Conservation (phyloP, 1,140 invertebrate genomes). For the Akabosia matsudoensis region DNA sequence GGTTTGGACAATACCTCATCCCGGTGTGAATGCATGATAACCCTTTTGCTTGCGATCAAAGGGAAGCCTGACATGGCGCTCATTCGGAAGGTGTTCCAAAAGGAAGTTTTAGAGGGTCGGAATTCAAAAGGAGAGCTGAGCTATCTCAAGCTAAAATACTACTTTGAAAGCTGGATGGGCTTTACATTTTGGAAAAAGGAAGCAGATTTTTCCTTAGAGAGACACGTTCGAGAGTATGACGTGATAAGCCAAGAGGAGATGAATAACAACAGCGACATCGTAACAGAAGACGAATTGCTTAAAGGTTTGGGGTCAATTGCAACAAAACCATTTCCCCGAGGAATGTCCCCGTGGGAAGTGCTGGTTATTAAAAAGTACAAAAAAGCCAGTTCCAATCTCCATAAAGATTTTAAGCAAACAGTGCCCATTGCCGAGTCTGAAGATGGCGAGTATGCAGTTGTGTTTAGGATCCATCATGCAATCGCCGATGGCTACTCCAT, state of each 20-base stretch:
- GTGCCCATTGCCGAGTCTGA: not conserved
- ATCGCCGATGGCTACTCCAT: conserved; percentile 41
- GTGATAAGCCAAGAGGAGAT: not conserved
- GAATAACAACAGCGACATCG: not conserved
- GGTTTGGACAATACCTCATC: conserved; percentile 24
- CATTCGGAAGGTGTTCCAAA: conserved; percentile 31
- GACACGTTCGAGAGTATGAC: conserved; percentile 29
- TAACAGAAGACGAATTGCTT: conserved; percentile 30
- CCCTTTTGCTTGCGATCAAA: not conserved
- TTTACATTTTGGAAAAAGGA: conserved; percentile 39
- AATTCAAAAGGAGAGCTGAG: conserved; percentile 28
- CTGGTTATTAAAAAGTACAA: conserved; percentile 32
- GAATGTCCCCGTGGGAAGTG: conserved; percentile 37
- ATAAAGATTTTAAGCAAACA: not conserved
- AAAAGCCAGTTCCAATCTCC: not conserved
- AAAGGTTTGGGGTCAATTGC: conserved; percentile 26
- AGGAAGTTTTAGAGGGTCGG: conserved; percentile 29
- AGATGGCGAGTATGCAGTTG: conserved; percentile 26
- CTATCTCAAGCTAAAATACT: conserved; percentile 32
- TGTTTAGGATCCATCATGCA: conserved; percentile 39
- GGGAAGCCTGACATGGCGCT: conserved; percentile 27
- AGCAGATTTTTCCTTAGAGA: conserved; percentile 23
- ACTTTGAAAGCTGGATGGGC: conserved; percentile 34
- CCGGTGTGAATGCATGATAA: conserved; percentile 26
- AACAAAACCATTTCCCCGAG: conserved; percentile 28